phyloP scores from a whole-genome alignment of 2,797 vertebrate species.

The Micrastur ruficollis region DNA sequence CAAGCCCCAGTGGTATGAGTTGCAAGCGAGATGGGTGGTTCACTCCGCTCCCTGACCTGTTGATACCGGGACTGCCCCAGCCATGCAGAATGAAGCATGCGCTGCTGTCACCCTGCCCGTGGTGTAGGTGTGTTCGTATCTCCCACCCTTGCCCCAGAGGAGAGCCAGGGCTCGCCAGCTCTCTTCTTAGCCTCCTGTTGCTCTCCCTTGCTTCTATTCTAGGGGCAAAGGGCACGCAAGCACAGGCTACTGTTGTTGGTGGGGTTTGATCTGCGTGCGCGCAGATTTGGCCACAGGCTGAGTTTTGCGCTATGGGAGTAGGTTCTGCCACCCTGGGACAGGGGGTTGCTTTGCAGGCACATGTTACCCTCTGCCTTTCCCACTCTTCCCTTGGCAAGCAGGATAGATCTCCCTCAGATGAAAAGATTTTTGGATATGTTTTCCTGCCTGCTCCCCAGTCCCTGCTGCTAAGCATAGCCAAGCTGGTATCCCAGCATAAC shows the following conservation, averaged over 20 bases:
- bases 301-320: accelerated
- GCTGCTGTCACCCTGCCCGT: neutral
- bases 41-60: neutral
- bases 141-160: neutral
- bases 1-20: neutral
- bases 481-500: neutral
- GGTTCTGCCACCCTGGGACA: neutral
- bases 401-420: neutral
- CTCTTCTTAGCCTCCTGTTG: neutral
- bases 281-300: neutral
- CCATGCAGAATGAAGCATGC: neutral
- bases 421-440: neutral
- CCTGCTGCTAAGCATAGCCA: neutral
- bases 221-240: accelerated
- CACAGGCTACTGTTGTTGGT: accelerated
- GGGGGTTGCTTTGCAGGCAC: accelerated
- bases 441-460: neutral
- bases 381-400: neutral
- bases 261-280: neutral
- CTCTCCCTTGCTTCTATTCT: neutral
- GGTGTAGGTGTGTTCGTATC: neutral
- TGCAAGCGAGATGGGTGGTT: neutral
- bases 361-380: neutral
- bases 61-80: neutral
- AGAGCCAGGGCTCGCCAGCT: neutral